Percentiles rank a stretch among this genome's conserved stretches.
Conservation (phyloP, 2,797 vertebrate genomes). For the Malacoraja senta region DNA sequence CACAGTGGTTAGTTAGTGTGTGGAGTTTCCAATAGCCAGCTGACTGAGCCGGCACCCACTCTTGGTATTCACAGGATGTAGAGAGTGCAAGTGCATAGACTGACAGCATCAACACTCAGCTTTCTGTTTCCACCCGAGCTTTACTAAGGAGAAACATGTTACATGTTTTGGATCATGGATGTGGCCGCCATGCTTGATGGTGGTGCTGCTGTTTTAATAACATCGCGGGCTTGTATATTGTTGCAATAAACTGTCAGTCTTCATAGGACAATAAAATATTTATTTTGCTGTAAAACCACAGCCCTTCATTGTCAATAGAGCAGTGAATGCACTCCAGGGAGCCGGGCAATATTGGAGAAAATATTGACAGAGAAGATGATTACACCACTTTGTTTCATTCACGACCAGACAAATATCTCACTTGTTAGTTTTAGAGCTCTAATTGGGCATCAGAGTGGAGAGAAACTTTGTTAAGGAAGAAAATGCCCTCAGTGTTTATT, state of each 20-base stretch:
- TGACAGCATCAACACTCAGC: not conserved
- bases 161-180: constrained; percentile 17
- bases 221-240: not conserved
- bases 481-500: no score
- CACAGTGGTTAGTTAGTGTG: not conserved
- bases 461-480: constrained; percentile 6
- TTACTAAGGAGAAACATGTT: not conserved
- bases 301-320: constrained; percentile 30
- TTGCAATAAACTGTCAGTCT: constrained; percentile 12
- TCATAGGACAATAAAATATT: constrained; percentile 31
- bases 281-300: constrained; percentile 18
- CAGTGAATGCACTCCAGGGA: constrained; percentile 12
- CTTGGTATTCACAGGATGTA: not conserved
- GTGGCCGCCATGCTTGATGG: not conserved
- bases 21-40: not conserved
- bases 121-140: not conserved
- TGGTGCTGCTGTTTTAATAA: not conserved
- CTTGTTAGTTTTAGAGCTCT: not conserved
- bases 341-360: constrained; percentile 16
- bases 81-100: not conserved
- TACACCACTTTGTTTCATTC: not conserved
- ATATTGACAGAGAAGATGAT: constrained; percentile 21
- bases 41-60: no score
- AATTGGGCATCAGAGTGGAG: not conserved
- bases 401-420: not conserved